These are phyloP conservation scores for Cantharis flavilabris DNA, from an alignment of 2,888 invertebrate genomes.

Conservation along the genomic window DNA sequence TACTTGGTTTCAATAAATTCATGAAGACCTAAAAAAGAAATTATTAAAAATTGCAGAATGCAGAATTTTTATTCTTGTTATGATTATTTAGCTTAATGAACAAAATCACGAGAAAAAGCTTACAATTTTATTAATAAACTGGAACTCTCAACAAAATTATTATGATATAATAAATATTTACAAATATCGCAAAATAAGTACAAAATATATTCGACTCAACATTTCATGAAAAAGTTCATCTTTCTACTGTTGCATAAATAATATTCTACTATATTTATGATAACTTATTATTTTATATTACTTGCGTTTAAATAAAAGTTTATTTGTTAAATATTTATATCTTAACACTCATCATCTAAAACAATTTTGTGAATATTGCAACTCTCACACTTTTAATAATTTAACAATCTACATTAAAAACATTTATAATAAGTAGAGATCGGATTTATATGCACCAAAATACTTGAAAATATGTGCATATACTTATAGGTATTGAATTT, in stretches of 20 bases:
- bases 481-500: no score
- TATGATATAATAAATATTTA: not conserved
- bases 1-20: no score
- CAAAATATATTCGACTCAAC: not conserved
- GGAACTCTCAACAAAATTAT: not conserved
- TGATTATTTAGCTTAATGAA: not conserved
- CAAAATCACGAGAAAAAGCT: not conserved
- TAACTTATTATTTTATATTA: not conserved
- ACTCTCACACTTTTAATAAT: no score
- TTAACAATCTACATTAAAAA: no score
- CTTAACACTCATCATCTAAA: no score
- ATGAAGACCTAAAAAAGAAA: no score
- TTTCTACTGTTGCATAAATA: not conserved
- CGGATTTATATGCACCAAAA: no score
- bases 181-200: not conserved
- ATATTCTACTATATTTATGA: not conserved
- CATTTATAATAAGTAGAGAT: no score
- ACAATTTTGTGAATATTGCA: no score
- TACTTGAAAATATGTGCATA: no score
- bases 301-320: not conserved
- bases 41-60: not conserved
- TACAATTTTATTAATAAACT: not conserved
- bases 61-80: not conserved
- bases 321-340: not conserved
- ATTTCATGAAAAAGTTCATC: not conserved